Conservation (phyloP, 2,113 vertebrate genomes). For the Oryctolagus cuniculus region DNA sequence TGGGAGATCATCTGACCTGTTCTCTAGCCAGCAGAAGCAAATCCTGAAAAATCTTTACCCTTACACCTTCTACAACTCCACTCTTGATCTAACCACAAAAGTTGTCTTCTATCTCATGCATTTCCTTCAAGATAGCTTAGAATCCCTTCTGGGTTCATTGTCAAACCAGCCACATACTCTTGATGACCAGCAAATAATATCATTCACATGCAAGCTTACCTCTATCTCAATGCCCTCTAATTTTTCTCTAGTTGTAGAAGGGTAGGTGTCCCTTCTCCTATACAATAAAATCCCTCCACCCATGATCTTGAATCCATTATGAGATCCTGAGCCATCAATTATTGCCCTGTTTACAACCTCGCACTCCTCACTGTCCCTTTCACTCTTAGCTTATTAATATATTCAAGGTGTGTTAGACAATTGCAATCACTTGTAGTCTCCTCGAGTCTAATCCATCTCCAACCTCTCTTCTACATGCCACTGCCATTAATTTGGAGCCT, state of each 20-base stretch:
- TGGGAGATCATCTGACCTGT: neutral
- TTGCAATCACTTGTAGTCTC: neutral
- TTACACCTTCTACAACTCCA: neutral
- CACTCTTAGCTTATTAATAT: neutral
- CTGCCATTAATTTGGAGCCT: neutral
- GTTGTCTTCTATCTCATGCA: neutral
- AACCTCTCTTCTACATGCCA: neutral
- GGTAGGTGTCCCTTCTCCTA: neutral
- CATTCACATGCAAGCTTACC: neutral
- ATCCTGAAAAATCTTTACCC: neutral
- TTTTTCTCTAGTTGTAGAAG: neutral
- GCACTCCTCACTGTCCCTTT: neutral
- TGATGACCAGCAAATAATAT: slow-evolving; percentile 13
- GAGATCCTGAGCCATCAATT: neutral
- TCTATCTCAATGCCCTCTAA: neutral
- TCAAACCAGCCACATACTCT: neutral
- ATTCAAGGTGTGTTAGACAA: neutral
- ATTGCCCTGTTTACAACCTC: neutral
- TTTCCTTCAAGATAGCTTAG: neutral
- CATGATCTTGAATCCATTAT: neutral
- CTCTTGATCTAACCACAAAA: neutral
- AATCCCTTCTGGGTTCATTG: neutral
- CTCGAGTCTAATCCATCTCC: neutral
- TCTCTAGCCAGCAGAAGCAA: neutral
- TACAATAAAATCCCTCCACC: neutral